These are phyloP conservation scores for Aleiodes leptofemur DNA, from an alignment of 2,888 invertebrate species.

Conservation along the genomic window DNA sequence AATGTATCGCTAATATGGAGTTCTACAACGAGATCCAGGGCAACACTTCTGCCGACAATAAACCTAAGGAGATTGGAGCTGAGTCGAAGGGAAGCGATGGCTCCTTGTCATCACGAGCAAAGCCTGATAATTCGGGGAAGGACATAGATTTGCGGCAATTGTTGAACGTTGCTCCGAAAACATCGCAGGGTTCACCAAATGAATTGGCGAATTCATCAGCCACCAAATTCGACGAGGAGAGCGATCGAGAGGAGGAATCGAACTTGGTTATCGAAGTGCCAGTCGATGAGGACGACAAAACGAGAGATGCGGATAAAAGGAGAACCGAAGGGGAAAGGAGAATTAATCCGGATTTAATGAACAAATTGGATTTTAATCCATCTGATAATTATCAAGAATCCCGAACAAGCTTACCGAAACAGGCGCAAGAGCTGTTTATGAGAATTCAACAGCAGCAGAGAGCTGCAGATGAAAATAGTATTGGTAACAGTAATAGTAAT, in stretches of 20 bases:
- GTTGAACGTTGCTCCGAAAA: conserved; percentile 60
- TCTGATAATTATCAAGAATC: conserved; percentile 63
- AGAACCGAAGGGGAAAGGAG: not conserved
- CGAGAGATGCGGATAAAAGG: conserved; percentile 64
- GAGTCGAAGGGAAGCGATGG: conserved; percentile 52
- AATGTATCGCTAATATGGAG: conserved; percentile 60
- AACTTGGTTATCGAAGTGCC: conserved; percentile 71
- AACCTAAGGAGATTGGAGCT: conserved; percentile 56
- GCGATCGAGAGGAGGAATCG: conserved; percentile 72
- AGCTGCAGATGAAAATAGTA: conserved; percentile 70
- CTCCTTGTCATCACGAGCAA: conserved; percentile 54
- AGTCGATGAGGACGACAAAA: conserved; percentile 70
- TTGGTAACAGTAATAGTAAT: conserved; percentile 65
- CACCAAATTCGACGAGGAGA: conserved; percentile 71
- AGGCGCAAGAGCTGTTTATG: conserved; percentile 81
- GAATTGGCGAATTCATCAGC: conserved; percentile 66
- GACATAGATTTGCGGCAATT: conserved; percentile 76
- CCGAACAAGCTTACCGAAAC: conserved; percentile 80
- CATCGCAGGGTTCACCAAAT: conserved; percentile 66
- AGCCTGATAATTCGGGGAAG: conserved; percentile 60
- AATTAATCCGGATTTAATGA: not conserved
- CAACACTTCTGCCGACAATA: conserved; percentile 48
- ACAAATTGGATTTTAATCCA: too few relatives aligned
- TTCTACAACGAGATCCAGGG: conserved; percentile 62
- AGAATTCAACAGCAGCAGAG: conserved; percentile 82